Base-by-base conservation (phyloP, 2,797 vertebrate species). In the Mormyrops attenuatus region DNA sequence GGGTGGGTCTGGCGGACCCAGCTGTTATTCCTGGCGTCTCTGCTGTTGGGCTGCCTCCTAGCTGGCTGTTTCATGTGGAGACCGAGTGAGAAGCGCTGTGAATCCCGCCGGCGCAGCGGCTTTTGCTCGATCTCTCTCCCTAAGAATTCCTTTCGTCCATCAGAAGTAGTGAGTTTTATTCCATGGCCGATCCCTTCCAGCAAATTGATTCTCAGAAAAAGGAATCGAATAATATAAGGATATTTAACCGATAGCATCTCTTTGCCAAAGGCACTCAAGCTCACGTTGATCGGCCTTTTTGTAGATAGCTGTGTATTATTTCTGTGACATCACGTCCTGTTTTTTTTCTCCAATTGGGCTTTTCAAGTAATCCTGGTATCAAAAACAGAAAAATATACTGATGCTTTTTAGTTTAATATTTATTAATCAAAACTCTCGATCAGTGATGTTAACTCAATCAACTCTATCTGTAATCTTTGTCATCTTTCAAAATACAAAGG, bases 191-290 rank as follows among this genome's bases (percentile, higher is more conserved):
- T 82, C 77, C 3, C 47, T 82, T 47, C 77, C 20, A 82, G 77
- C 41, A 82, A 47, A 82, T 82, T 82, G 77, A 82, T 63, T 85
- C 57, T 17, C 52, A 49, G 77, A 89, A 89, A 85, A 85, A 30
- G 30, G 38, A 87, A 77, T 47, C 7, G 38, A 89, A 34, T 34
- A 87, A 49, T 53, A 73, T 89, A 11, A 77, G 63, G 50, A 77
- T 53, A 89, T 77, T 87, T 73, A 34, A 87, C 87, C 13, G 9
- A 38, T 53, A 41, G 85, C 3, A 6, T 55, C 15, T 73, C 30
- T 73, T 87, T 87, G 84, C 60, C 60, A 87, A 30, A 84, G 20
- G 60, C 73, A 49, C 34, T 38, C 3, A n/a, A 60, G 60, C 50
- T 7, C 77, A 22, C 66, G 41, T 34, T 89, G 80, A 41, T 49